A percentile compares a stretch with the other conserved stretches of the same genome.
Evolutionary conservation across 2,113 vertebrate genomes (phyloP).

Genomic region (Macrotis lagotis): DNA sequence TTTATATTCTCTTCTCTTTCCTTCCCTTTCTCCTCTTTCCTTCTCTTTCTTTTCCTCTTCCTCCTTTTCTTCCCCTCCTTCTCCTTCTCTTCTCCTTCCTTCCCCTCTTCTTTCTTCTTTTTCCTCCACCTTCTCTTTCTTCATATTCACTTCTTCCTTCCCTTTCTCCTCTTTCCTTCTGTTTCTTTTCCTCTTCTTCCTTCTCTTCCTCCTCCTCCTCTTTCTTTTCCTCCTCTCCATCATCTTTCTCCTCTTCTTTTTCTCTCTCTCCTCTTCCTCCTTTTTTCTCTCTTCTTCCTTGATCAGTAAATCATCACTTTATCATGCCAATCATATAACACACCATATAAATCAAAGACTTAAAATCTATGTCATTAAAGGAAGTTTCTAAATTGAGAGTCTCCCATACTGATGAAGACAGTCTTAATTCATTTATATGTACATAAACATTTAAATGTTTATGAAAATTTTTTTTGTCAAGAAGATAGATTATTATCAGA

Average conservation of each 20-base stretch:
- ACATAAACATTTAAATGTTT: background rate
- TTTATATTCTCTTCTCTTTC: too few relatives aligned
- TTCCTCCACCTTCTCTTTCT: too few relatives aligned
- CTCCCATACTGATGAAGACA: background rate
- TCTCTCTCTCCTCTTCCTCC: background rate
- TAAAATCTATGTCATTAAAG: background rate
- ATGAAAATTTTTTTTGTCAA: slow-evolving; percentile 1
- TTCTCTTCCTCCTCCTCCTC: background rate
- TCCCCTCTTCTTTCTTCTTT: too few relatives aligned
- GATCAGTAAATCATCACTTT: background rate
- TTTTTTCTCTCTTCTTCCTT: background rate
- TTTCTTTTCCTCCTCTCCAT: too few relatives aligned
- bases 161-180: too few relatives aligned
- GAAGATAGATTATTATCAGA: slow-evolving; percentile 7
- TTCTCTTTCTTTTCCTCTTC: too few relatives aligned
- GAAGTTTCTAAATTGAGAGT: background rate
- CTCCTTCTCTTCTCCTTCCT: background rate
- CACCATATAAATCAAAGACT: background rate
- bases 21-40: background rate
- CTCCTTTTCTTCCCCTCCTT: background rate
- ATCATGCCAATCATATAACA: too few relatives aligned
- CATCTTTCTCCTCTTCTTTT: background rate
- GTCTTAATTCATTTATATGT: background rate
- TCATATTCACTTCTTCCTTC: too few relatives aligned
- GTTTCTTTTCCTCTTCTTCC: background rate